Base-by-base conservation (phyloP, 2,888 invertebrate species). In the Eulithis testata region DNA sequence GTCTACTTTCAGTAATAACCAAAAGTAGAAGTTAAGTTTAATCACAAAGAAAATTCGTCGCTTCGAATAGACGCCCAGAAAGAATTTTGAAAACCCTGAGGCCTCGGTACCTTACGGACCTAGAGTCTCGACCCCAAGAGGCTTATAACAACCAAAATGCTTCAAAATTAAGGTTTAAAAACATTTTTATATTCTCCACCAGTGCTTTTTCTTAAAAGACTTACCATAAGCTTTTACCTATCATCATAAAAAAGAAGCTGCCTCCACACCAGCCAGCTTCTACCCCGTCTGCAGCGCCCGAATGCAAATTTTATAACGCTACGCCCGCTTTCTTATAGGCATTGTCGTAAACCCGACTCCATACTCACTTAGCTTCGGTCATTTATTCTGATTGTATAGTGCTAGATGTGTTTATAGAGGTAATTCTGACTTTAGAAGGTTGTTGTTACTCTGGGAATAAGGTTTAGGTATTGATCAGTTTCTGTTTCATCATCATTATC, bases 251-350 rank as follows among this genome's bases (percentile, higher is more conserved):
- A 60, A 52, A 73, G 47, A 86, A 83, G 82, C 83, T 74, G 40
- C 55, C 71, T 88, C 90, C 86, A 75, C 66, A 69, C 2, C 11
- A 27, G 75, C 72, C 9, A 58, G 66, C 80, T 89, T 83, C 73
- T 66, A 68, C 68, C 67, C 69, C 50, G 74, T 71, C 71, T 76
- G 76, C 77, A 78, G 76, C 65, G 66, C 71, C 69, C 76, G 70
- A 76, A 76, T 76, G 76, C 92, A 93, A 92, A 92, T 93, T 93
- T 91, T 93, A 92, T 93, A 90, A 90, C 90, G 80, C 84, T 87
- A 78, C 90, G 86, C 90, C 87, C 85, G 90, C 86, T 91, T 91
- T 92, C 88, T 90, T 89, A 89, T 88, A 90, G 74, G 79, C 79
- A 86, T 87, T 88, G 86, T 88, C 87, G 76, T 75, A 73, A 74